These are phyloP conservation scores for Spodoptera frugiperda DNA, from an alignment of 1,140 invertebrate species.

Conservation along the genomic window DNA sequence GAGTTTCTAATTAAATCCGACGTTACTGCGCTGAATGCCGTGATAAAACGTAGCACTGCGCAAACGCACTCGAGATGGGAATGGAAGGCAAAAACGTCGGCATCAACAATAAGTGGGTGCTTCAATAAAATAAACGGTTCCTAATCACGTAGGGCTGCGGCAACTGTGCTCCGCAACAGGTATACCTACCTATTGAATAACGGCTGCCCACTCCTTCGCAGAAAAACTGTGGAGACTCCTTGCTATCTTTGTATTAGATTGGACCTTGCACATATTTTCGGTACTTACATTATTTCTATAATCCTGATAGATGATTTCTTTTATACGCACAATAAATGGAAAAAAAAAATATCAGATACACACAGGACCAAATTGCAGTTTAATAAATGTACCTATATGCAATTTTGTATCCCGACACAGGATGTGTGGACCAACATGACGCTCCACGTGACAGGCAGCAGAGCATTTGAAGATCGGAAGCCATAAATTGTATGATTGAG, in stretches of 20 bases:
- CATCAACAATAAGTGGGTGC: conserved; percentile 66
- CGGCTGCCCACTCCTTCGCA: conserved; percentile 23
- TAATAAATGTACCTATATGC: too few species aligned
- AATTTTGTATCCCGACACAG: too few species aligned
- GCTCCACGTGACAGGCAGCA: conserved; percentile 6
- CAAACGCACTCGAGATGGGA: conserved; percentile 57
- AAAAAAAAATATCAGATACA: not conserved
- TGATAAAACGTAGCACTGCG: conserved; percentile 59
- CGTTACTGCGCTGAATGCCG: conserved; percentile 63
- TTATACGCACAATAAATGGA: not conserved
- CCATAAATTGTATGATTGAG: conserved; percentile 10
- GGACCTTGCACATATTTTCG: not conserved
- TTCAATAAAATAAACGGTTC: conserved; percentile 74
- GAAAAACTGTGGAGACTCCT: conserved; percentile 28
- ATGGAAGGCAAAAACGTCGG: conserved; percentile 58
- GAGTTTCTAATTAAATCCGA: conserved; percentile 67
- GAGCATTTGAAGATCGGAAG: not conserved
- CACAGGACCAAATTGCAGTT: too few species aligned
- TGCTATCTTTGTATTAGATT: not conserved
- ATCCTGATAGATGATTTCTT: too few species aligned
- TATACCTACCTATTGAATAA: conserved; percentile 39
- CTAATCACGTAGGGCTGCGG: conserved; percentile 61
- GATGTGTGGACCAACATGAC: not conserved
- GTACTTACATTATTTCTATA: too few species aligned
- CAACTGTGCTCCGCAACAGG: conserved; percentile 44